phyloP scores from a whole-genome alignment of 2,888 invertebrate genomes.

The Drosophila parthenogenetica region DNA sequence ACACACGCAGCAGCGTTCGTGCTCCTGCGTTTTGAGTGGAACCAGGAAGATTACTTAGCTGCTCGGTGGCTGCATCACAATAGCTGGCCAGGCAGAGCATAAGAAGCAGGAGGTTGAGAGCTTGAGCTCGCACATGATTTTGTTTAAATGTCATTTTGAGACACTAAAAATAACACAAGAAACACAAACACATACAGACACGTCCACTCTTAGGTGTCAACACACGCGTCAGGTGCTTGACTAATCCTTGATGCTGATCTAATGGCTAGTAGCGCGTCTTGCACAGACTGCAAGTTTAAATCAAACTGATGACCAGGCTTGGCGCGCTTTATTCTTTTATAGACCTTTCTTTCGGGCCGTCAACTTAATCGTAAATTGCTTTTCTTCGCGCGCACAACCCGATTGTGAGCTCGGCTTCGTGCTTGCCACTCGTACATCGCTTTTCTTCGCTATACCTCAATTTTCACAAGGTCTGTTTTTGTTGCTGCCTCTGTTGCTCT shows the following conservation, averaged over 20 bases:
- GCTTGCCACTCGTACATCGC: constrained; percentile 37
- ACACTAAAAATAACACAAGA: constrained; percentile 25
- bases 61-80: constrained; percentile 79
- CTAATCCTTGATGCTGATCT: constrained; percentile 42
- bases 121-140: constrained; percentile 43
- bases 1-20: constrained; percentile 89
- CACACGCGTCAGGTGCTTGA: constrained; percentile 27
- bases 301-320: constrained; percentile 86
- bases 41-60: constrained; percentile 64
- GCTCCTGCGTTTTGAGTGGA: constrained; percentile 87
- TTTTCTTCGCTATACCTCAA: constrained; percentile 43
- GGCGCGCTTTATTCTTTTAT: constrained; percentile 84
- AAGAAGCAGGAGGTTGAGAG: constrained; percentile 47
- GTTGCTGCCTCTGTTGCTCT: constrained; percentile 34
- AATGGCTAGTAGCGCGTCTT: constrained; percentile 45
- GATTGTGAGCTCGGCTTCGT: constrained; percentile 33
- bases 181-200: constrained; percentile 30
- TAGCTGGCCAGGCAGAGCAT: constrained; percentile 58
- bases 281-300: constrained; percentile 85
- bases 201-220: constrained; percentile 24
- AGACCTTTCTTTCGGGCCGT: constrained; percentile 78
- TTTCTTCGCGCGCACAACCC: constrained; percentile 64
- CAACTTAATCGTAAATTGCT: constrained; percentile 68
- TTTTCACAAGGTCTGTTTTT: constrained; percentile 49
- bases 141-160: constrained; percentile 63